Conservation (phyloP, 2,113 vertebrate genomes). For the Symphodus melops region DNA sequence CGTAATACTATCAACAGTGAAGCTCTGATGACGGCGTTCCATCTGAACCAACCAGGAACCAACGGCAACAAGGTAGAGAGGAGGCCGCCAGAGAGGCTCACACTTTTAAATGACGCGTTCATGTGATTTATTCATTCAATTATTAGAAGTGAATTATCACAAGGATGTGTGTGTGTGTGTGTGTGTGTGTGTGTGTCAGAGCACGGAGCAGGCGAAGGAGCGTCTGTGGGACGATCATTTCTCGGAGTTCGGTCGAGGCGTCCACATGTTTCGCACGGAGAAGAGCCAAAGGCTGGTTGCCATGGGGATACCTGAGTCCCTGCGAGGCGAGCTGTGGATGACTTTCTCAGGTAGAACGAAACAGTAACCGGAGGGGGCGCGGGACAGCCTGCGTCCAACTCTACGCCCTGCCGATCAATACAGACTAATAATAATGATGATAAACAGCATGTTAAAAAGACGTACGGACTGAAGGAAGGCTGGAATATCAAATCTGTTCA, state of each 20-base stretch:
- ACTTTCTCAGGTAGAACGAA: constrained; percentile 89
- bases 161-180: neutral
- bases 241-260: constrained; percentile 89
- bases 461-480: no score
- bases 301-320: constrained; percentile 93
- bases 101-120: neutral
- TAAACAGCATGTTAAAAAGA: no score
- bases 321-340: constrained; percentile 95
- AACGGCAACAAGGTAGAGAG: constrained; percentile 72
- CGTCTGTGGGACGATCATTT: constrained; percentile 94
- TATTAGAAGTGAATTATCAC: no score
- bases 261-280: constrained; percentile 97
- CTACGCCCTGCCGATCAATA: no score
- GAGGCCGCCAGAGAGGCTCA: neutral
- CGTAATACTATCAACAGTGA: constrained; percentile 82
- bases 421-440: no score
- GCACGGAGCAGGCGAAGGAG: constrained; percentile 86
- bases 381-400: no score
- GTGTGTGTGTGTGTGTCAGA: constrained; percentile 73
- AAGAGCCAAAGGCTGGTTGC: constrained; percentile 92
- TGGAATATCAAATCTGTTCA: no score
- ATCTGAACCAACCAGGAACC: constrained; percentile 75
- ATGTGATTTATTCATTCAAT: no score
- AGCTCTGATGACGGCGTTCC: constrained; percentile 86
- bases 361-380: no score